Evolutionary conservation across 2,888 invertebrate genomes (phyloP).

Genomic region (Mythimna vitellina): DNA sequence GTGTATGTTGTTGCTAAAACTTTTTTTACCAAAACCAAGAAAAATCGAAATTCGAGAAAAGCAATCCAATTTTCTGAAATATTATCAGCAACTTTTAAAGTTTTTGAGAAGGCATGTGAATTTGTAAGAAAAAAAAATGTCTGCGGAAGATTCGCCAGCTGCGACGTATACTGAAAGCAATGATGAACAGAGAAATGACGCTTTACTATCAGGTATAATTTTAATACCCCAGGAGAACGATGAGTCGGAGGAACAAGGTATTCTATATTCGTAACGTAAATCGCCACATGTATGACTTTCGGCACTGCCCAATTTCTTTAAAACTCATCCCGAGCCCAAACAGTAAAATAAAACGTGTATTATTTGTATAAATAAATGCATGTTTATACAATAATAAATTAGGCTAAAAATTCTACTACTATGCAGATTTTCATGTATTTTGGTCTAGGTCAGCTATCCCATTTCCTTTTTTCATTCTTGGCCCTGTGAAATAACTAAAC

Average conservation of each 20-base stretch:
- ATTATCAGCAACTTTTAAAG: not conserved
- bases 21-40: no score
- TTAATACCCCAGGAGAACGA: conserved; percentile 25
- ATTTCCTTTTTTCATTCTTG: no score
- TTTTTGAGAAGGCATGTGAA: conserved; percentile 1
- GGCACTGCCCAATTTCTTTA: not conserved
- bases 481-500: no score
- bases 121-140: conserved; percentile 21
- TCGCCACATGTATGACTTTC: not conserved
- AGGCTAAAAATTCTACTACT: not conserved
- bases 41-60: not conserved
- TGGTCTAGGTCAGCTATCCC: no score
- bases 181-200: conserved; percentile 3
- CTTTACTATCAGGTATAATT: conserved; percentile 33
- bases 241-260: conserved; percentile 32
- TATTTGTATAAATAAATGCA: not conserved
- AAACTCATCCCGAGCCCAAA: not conserved
- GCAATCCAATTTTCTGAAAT: not conserved
- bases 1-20: not conserved
- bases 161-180: conserved; percentile 11
- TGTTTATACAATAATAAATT: not conserved
- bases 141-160: conserved; percentile 18
- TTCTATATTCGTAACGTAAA: conserved; percentile 13
- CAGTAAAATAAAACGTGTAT: not conserved
- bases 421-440: no score